A percentile compares a stretch with the other conserved stretches of the same genome.
Evolutionary conservation across 2,113 vertebrate genomes (phyloP).

Genomic region (Columba janthina): DNA sequence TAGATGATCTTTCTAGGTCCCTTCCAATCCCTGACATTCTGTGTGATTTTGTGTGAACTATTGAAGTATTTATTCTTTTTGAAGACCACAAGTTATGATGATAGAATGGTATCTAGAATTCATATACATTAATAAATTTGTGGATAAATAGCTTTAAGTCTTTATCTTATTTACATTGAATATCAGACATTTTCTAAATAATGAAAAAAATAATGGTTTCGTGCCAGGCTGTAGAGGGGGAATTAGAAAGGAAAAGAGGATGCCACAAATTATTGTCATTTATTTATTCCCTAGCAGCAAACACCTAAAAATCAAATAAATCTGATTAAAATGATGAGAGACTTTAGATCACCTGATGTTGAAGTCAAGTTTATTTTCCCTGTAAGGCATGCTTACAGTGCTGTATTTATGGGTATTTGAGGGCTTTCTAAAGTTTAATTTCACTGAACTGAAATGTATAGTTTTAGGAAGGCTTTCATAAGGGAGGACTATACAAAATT

Average conservation of each 20-base stretch:
- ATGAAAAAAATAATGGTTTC: neutral
- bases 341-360: neutral
- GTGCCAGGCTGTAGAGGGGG: neutral
- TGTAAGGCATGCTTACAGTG: neutral
- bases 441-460: neutral
- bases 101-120: neutral
- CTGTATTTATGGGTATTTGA: neutral
- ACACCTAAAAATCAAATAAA: neutral
- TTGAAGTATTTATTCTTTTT: neutral
- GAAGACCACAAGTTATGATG: neutral
- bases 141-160: neutral
- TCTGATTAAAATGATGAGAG: neutral
- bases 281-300: neutral
- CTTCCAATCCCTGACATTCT: too few species aligned
- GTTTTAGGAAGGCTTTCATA: neutral
- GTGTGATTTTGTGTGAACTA: neutral
- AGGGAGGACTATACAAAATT: neutral
- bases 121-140: neutral
- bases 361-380: slow-evolving; percentile 15
- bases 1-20: too few species aligned
- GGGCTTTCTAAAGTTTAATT: neutral
- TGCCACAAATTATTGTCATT: neutral
- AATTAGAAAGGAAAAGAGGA: neutral
- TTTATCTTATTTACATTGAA: neutral
- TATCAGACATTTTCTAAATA: neutral